phyloP scores from a whole-genome alignment of 2,113 vertebrate species.

The Serinus canaria region DNA sequence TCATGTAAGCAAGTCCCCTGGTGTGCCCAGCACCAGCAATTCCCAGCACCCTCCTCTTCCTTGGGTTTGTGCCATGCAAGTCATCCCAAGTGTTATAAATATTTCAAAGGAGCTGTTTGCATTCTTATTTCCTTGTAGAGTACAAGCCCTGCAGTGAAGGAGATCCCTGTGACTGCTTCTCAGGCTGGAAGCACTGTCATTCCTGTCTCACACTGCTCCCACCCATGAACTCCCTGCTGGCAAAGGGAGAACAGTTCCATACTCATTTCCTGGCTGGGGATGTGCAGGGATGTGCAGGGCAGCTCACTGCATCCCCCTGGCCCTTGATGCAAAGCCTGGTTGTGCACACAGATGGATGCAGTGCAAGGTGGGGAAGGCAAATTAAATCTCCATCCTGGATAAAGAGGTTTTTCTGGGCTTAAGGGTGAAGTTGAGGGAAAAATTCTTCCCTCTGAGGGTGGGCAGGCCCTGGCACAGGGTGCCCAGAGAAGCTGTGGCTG shows the following conservation, averaged over 20 bases:
- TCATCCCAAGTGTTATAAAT: background rate
- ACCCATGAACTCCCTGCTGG: background rate
- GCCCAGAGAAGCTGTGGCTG: background rate
- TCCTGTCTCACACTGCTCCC: background rate
- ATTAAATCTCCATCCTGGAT: background rate
- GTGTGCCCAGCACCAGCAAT: background rate
- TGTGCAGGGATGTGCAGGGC: background rate
- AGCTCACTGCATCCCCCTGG: fast-evolving
- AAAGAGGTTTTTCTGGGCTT: background rate
- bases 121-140: background rate
- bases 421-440: background rate
- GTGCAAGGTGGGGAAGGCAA: background rate
- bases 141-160: background rate
- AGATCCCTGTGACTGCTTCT: background rate
- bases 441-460: background rate
- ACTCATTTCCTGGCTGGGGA: background rate
- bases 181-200: background rate
- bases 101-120: background rate
- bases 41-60: background rate
- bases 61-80: background rate
- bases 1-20: background rate
- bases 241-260: background rate
- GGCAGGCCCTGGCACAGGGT: fast-evolving
- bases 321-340: background rate
- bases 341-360: background rate